Evolutionary conservation across 1,140 invertebrate genomes (phyloP), one percentile per base, ranked within the genome.

Genomic region (Drosophila suzukii): DNA sequence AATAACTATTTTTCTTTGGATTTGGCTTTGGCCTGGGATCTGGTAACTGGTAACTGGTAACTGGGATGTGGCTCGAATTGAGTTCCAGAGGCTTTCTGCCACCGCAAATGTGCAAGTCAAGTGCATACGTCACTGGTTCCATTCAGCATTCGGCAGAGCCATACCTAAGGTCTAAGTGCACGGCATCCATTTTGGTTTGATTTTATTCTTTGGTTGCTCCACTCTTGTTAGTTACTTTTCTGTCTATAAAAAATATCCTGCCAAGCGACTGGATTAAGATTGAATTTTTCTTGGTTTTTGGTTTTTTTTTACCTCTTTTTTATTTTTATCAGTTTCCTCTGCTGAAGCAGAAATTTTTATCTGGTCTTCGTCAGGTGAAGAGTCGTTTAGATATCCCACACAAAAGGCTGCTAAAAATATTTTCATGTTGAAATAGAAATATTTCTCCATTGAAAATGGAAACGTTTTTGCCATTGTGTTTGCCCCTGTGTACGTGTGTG

Each of bases 371-470:
- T 61, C 81, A 85, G 81, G 81, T 85, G 77, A 78, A 75, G 78
- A 86, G 78, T 78, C 63, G 67, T 58, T 78, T 77, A 76, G 81
- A 74, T 86, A 55, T 56, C 62, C 59, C 15, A 73, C 55, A 81
- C 62, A 75, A 86, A 82, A 71, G 70, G 54, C 78, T 68, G 78
- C 62, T 72, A 75, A 86, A 75, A 75, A 88, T 86, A 86, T 86
- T 86, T 86, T 86, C 67, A 82, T 88, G 83, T 79, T 78, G 49
- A 79, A 82, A 88, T 88, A 86, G 79, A 86, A 86, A 82, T 86
- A 86, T 86, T 88, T 81, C 39, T 17, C 74, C 61, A 86, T 86
- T 82, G 82, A 86, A 88, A 79, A 88, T 82, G 83, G 56, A 86
- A 88, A 76, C 83, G 82, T 82, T 86, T 88, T 73, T 73, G 47